phyloP scores from a whole-genome alignment of 2,888 invertebrate species.

The Ditula angustiorana region DNA sequence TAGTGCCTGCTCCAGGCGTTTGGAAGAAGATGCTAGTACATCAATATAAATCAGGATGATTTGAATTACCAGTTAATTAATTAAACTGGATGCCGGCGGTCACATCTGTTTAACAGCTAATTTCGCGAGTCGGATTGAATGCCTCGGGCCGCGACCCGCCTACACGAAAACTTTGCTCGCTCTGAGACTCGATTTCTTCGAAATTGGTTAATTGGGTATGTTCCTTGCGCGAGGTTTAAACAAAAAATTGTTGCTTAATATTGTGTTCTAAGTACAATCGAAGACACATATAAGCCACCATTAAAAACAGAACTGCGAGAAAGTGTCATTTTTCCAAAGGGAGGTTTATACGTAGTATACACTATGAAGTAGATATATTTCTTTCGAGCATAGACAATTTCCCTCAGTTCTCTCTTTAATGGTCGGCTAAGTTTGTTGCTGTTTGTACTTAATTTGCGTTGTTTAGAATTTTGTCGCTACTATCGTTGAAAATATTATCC shows the following conservation, averaged over 20 bases:
- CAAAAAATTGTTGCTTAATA: neutral
- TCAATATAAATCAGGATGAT: conserved; percentile 41
- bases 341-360: too few species aligned
- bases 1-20: neutral
- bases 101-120: conserved; percentile 59
- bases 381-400: too few species aligned
- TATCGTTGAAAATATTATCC: too few species aligned
- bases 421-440: too few species aligned
- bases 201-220: conserved; percentile 43
- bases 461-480: too few species aligned
- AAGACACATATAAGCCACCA: too few species aligned
- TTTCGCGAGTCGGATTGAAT: conserved; percentile 47
- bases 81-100: conserved; percentile 51
- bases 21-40: conserved; percentile 26
- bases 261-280: neutral
- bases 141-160: conserved; percentile 43
- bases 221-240: neutral
- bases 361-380: too few species aligned
- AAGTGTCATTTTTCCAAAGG: too few species aligned
- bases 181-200: conserved; percentile 41
- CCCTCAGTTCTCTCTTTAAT: too few species aligned
- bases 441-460: too few species aligned
- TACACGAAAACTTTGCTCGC: conserved; percentile 39
- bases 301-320: too few species aligned
- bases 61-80: conserved; percentile 60